These are phyloP conservation scores for Mormyrus lacerda DNA, from an alignment of 2,113 vertebrate species.

Conservation along the genomic window DNA sequence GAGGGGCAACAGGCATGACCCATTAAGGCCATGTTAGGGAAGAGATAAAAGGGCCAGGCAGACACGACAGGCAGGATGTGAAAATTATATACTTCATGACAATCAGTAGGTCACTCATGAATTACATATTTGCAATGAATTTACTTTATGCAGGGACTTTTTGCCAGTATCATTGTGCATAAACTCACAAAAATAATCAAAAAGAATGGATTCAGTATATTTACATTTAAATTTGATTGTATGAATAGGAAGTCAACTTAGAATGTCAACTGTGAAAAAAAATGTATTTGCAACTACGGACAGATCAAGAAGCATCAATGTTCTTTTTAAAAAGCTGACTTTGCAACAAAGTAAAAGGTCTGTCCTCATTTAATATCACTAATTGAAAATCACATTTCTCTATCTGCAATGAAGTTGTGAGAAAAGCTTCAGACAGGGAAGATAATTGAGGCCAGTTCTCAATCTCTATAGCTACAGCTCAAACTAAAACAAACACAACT, in stretches of 20 bases:
- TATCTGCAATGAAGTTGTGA: not conserved
- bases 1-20: not conserved
- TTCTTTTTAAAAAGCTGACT: not conserved
- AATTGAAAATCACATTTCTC: not conserved
- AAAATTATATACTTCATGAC: not conserved
- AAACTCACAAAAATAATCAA: not conserved
- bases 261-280: not conserved
- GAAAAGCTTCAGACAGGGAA: not conserved
- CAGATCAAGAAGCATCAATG: not conserved
- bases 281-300: not conserved
- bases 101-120: not conserved
- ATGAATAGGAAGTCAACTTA: not conserved
- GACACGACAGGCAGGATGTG: not conserved
- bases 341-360: not conserved
- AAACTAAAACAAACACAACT: not conserved
- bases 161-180: not conserved
- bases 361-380: not conserved
- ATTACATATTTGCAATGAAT: not conserved
- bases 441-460: not conserved
- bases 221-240: not conserved
- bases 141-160: not conserved
- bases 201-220: not conserved
- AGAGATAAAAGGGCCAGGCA: not conserved
- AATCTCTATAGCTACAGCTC: not conserved
- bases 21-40: not conserved